These are phyloP conservation scores for Hesperophylax magnus DNA, from an alignment of 1,140 invertebrate species.

Conservation along the genomic window DNA sequence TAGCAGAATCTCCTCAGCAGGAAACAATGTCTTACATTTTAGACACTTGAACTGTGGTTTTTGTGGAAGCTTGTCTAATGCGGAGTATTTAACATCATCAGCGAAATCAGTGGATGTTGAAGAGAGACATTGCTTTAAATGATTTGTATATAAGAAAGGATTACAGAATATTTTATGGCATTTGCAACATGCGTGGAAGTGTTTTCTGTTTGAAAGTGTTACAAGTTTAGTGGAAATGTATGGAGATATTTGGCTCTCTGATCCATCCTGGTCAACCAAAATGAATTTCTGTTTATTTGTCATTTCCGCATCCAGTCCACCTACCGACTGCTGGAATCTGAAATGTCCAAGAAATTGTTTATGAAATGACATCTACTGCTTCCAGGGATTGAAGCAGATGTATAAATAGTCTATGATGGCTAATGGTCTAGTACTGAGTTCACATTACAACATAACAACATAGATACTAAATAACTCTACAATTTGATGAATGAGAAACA, in stretches of 20 bases:
- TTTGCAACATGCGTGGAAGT: neutral
- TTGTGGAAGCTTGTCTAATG: neutral
- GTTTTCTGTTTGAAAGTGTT: neutral
- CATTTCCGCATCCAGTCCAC: neutral
- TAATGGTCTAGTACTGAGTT: too few relatives aligned
- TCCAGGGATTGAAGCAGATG: too few relatives aligned
- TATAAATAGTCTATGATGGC: too few relatives aligned
- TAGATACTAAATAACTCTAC: too few relatives aligned
- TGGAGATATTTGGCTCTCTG: neutral
- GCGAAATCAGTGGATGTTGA: too few relatives aligned
- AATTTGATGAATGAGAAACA: too few relatives aligned
- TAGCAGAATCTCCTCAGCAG: neutral
- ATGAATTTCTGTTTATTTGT: neutral
- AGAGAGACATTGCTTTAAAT: constrained; percentile 7
- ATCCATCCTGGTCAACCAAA: constrained; percentile 10
- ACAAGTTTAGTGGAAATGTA: neutral
- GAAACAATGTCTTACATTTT: neutral
- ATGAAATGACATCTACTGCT: neutral
- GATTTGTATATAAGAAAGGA: neutral
- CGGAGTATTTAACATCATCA: too few relatives aligned
- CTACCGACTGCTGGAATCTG: constrained; percentile 23
- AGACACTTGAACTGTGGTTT: neutral
- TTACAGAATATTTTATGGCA: constrained; percentile 8
- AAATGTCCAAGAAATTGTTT: constrained; percentile 23
- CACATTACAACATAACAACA: too few relatives aligned